Evolutionary conservation across 1,140 invertebrate species (phyloP).

Genomic region (Liolophura sinensis): DNA sequence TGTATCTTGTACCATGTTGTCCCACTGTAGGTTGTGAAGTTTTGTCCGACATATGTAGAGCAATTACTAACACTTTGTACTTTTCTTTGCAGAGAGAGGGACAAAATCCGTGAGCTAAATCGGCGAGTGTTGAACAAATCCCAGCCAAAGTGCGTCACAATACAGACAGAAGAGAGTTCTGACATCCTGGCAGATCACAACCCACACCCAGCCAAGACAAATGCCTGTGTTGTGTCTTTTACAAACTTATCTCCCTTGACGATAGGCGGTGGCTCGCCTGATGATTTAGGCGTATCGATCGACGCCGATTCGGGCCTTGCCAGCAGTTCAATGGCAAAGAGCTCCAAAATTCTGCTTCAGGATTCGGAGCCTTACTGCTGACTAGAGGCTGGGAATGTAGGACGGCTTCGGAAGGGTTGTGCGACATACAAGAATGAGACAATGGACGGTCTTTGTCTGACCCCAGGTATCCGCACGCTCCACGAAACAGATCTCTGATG

Average conservation of each 20-base stretch:
- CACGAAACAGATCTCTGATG: no score
- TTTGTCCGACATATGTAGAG: no score
- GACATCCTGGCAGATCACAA: background rate
- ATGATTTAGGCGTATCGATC: background rate
- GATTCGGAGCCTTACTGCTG: conserved; percentile 21
- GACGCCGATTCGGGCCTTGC: background rate
- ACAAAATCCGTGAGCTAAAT: no score
- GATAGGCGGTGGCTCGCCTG: background rate
- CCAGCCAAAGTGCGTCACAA: conserved; percentile 12
- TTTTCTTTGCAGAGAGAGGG: no score
- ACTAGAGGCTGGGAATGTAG: conserved; percentile 1
- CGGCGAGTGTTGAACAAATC: background rate
- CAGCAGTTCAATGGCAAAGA: conserved; percentile 16
- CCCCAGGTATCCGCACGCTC: no score
- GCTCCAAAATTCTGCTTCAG: conserved; percentile 13
- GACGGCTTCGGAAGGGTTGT: no score
- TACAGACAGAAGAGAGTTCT: conserved; percentile 3
- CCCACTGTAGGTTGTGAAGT: no score
- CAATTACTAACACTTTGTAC: no score
- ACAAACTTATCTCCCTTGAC: background rate
- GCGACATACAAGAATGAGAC: no score
- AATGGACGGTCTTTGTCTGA: no score
- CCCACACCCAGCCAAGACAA: background rate
- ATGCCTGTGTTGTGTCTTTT: background rate
- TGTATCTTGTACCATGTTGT: no score